Conservation (phyloP, 2,113 vertebrate species). For the Hirundichthys speculiger region DNA sequence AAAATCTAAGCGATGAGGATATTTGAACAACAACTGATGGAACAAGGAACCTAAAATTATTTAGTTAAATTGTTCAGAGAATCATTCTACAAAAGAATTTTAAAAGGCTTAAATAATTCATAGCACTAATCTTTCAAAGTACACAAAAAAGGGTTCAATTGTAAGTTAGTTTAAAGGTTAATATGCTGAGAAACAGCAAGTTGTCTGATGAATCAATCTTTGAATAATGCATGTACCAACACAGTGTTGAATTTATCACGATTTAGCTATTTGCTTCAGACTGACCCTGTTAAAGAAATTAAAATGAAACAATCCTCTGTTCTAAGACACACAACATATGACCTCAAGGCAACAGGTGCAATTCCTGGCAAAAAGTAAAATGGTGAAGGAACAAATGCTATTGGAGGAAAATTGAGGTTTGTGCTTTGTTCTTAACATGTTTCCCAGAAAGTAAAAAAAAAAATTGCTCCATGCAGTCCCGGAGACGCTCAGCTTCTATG, state of each 20-base stretch:
- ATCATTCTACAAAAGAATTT: slow-evolving; percentile 58
- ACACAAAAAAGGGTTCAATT: slow-evolving; percentile 44
- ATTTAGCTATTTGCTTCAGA: slow-evolving; percentile 55
- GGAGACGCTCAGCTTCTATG: too few species aligned
- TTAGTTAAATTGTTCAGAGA: slow-evolving; percentile 66
- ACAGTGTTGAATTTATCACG: slow-evolving; percentile 71
- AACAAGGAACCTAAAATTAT: slow-evolving; percentile 65
- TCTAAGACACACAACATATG: slow-evolving; percentile 41
- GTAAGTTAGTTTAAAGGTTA: slow-evolving; percentile 53
- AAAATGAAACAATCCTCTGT: slow-evolving; percentile 49
- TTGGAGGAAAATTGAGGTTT: too few species aligned
- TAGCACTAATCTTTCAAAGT: slow-evolving; percentile 68
- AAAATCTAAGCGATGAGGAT: slow-evolving; percentile 31
- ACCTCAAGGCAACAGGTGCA: slow-evolving; percentile 46
- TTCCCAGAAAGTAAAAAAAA: too few species aligned
- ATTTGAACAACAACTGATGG: slow-evolving; percentile 54
- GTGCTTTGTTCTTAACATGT: too few species aligned
- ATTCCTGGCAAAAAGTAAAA: slow-evolving; percentile 22
- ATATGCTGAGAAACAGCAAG: slow-evolving; percentile 69
- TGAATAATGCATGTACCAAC: slow-evolving; percentile 69
- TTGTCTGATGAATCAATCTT: slow-evolving; percentile 60
- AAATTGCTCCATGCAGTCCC: too few species aligned
- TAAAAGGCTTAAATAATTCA: slow-evolving; percentile 64
- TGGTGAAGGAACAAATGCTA: too few species aligned
- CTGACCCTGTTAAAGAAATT: slow-evolving; percentile 40